These are phyloP conservation scores for Eudyptes chrysolophus DNA, from an alignment of 2,113 vertebrate genomes.

Conservation along the genomic window DNA sequence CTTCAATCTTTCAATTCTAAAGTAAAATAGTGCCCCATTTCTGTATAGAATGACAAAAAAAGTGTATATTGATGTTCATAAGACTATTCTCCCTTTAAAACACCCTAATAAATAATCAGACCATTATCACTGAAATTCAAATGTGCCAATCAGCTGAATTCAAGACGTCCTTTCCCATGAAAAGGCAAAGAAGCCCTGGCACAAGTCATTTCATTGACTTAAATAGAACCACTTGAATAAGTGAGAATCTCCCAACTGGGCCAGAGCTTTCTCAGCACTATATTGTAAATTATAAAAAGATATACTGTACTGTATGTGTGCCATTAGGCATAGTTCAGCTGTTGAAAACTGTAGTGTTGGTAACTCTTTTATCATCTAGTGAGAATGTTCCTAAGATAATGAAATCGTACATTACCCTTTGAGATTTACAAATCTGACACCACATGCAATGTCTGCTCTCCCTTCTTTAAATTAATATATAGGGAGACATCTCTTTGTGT, in stretches of 20 bases:
- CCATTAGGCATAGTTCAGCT: constrained; percentile 3
- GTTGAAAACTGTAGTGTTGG: not conserved
- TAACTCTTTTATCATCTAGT: constrained; percentile 26
- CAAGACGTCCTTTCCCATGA: not conserved
- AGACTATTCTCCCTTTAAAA: constrained; percentile 11
- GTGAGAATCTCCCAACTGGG: not conserved
- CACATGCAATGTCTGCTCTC: not conserved
- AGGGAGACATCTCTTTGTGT: not conserved
- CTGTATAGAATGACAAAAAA: not conserved
- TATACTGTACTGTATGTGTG: not conserved
- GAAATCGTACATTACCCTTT: not conserved
- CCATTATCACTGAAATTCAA: constrained; percentile 36
- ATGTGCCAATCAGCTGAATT: constrained; percentile 43
- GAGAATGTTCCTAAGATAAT: constrained; percentile 7
- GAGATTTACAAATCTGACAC: constrained; percentile 15
- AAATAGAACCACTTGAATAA: constrained; percentile 35
- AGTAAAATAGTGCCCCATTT: constrained; percentile 26
- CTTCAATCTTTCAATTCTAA: constrained; percentile 31
- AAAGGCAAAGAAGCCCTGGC: not conserved
- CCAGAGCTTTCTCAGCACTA: not conserved
- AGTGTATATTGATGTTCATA: constrained; percentile 25
- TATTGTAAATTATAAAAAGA: constrained; percentile 38
- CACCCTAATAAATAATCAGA: constrained; percentile 8
- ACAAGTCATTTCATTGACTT: not conserved
- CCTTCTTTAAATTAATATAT: constrained; percentile 31